A percentile compares a stretch with the other conserved stretches of the same genome.
These are phyloP conservation scores for Tenthredo scrophulariae DNA, from an alignment of 2,888 invertebrate species.

Conservation along the genomic window DNA sequence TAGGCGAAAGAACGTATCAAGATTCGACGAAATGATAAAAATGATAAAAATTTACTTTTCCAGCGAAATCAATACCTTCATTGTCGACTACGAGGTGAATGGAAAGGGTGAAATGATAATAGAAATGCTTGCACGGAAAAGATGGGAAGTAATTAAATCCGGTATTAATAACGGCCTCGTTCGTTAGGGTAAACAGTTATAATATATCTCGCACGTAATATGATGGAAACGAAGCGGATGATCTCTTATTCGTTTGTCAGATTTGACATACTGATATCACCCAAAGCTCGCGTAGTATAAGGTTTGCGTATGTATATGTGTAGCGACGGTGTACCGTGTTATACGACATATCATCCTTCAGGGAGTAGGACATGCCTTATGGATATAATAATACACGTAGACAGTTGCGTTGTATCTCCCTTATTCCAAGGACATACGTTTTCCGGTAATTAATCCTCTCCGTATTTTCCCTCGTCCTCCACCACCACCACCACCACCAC, in stretches of 20 bases:
- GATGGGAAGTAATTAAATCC: not conserved
- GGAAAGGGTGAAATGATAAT: not conserved
- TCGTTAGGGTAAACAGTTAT: not conserved
- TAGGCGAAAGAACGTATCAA: no score
- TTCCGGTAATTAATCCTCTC: conserved; percentile 24
- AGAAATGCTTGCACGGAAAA: not conserved
- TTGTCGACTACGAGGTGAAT: not conserved
- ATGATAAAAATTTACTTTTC: no score
- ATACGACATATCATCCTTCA: not conserved
- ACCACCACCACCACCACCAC: not conserved
- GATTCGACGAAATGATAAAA: no score
- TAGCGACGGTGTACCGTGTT: not conserved
- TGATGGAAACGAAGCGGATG: not conserved
- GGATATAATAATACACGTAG: not conserved
- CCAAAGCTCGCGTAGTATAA: not conserved
- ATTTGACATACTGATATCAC: conserved; percentile 23
- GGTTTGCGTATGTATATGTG: not conserved
- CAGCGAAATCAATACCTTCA: no score
- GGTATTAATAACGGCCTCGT: not conserved
- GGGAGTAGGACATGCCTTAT: not conserved
- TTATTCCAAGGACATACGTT: not conserved
- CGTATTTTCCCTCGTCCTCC: not conserved
- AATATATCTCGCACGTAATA: not conserved
- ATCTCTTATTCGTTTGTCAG: conserved; percentile 36
- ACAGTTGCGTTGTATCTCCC: not conserved